phyloP scores from a whole-genome alignment of 2,113 vertebrate genomes.

The Elachura formosa region DNA sequence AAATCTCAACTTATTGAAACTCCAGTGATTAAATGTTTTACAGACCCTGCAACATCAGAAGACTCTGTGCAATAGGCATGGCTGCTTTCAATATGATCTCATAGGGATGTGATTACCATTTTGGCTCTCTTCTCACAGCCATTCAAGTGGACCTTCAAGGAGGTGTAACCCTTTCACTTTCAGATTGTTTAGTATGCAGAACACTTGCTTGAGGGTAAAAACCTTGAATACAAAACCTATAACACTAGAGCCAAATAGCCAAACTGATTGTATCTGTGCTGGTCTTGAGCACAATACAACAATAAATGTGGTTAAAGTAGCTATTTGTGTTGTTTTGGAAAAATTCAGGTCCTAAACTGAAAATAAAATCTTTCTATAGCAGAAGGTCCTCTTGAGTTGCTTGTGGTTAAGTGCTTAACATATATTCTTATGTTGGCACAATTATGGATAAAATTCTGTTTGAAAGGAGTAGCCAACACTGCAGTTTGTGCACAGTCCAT shows the following conservation, averaged over 20 bases:
- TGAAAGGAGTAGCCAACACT: neutral
- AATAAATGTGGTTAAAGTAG: neutral
- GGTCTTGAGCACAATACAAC: neutral
- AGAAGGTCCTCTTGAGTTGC: neutral
- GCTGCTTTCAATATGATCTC: conserved; percentile 50
- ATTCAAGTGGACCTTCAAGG: conserved; percentile 25
- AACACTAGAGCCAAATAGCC: neutral
- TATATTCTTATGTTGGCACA: neutral
- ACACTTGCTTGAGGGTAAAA: neutral
- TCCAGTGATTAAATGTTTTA: conserved; percentile 54
- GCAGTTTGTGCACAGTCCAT: neutral
- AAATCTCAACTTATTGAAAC: conserved; percentile 53
- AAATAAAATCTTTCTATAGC: neutral
- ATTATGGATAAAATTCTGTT: neutral
- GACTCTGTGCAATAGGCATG: conserved; percentile 41
- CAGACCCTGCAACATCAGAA: conserved; percentile 56
- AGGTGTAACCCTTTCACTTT: conserved; percentile 48
- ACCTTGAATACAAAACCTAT: neutral
- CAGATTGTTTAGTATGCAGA: neutral
- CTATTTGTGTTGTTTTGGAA: neutral
- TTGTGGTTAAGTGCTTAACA: neutral
- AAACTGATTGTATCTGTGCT: neutral
- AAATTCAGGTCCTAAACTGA: neutral
- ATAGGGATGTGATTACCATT: conserved; percentile 54
- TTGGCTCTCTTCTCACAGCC: conserved; percentile 31